A percentile compares a stretch with the other conserved stretches of the same genome.
These are phyloP conservation scores for Gadus chalcogrammus DNA, from an alignment of 2,113 vertebrate genomes.

Conservation along the genomic window DNA sequence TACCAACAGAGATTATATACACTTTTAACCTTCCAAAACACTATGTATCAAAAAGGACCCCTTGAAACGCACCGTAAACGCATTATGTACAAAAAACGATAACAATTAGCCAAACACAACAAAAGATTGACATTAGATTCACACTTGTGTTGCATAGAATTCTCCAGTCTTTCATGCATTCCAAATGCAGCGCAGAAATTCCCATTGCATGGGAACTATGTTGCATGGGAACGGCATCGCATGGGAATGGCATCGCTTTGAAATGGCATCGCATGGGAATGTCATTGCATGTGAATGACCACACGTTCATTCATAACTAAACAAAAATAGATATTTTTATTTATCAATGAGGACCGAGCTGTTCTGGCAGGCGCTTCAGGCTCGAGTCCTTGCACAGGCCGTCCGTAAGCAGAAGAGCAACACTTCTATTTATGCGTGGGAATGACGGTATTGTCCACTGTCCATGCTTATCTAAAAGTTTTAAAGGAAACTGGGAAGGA, in stretches of 20 bases:
- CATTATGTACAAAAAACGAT: slow-evolving; percentile 62
- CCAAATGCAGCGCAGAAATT: slow-evolving; percentile 58
- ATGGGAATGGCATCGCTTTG: too few relatives aligned
- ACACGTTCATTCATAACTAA: slow-evolving; percentile 52
- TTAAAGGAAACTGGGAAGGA: too few relatives aligned
- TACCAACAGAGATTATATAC: slow-evolving; percentile 75
- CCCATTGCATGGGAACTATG: slow-evolving; percentile 18
- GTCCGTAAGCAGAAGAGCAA: not conserved
- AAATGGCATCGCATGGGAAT: too few relatives aligned
- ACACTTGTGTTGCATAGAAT: slow-evolving; percentile 86
- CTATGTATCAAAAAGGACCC: slow-evolving; percentile 67
- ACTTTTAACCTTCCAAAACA: slow-evolving; percentile 41
- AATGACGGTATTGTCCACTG: too few relatives aligned
- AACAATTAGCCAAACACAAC: slow-evolving; percentile 8
- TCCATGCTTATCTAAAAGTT: too few relatives aligned
- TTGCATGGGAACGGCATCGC: not conserved
- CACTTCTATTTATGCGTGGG: not conserved
- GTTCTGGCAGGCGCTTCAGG: too few relatives aligned
- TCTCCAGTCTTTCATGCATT: slow-evolving; percentile 79
- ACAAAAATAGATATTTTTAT: slow-evolving; percentile 38
- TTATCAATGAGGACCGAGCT: slow-evolving; percentile 4
- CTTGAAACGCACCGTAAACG: slow-evolving; percentile 40
- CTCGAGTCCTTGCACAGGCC: too few relatives aligned
- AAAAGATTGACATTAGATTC: slow-evolving; percentile 66
- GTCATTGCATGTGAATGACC: slow-evolving; percentile 5